Conservation (phyloP, 2,888 invertebrate genomes). For the Isotomurus palustris region DNA sequence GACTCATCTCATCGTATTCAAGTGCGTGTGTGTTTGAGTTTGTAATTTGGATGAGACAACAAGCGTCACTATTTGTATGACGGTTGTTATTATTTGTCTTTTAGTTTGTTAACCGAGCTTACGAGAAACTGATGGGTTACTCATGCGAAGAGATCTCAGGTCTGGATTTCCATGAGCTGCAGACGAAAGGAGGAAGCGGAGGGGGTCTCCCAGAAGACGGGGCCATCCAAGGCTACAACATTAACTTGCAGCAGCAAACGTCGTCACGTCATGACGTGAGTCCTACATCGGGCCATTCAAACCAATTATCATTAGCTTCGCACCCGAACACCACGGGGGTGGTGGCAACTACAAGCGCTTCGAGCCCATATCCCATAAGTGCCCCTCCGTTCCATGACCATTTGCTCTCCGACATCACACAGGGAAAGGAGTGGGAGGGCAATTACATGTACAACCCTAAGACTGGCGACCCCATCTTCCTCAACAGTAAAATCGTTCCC, state of each 20-base stretch:
- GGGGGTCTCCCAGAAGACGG: slow-evolving; percentile 1
- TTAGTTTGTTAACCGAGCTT: slow-evolving; percentile 81
- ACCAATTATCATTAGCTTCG: too few species aligned
- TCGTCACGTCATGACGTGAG: neutral
- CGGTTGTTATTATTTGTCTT: neutral
- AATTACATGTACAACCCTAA: slow-evolving; percentile 67
- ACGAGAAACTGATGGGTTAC: slow-evolving; percentile 75
- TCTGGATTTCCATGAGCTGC: slow-evolving; percentile 58
- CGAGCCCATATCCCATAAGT: neutral
- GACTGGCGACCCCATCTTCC: slow-evolving; percentile 71
- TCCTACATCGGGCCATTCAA: too few species aligned
- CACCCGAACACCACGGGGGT: slow-evolving; percentile 15
- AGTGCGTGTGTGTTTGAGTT: slow-evolving; percentile 52
- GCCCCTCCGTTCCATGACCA: slow-evolving; percentile 50
- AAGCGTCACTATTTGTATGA: too few species aligned
- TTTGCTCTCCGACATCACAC: slow-evolving; percentile 61
- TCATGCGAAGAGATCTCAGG: slow-evolving; percentile 61
- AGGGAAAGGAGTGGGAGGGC: slow-evolving; percentile 73
- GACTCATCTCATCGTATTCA: slow-evolving; percentile 78
- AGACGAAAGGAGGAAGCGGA: slow-evolving; percentile 51
- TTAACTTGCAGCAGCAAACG: slow-evolving; percentile 7
- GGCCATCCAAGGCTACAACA: slow-evolving; percentile 35
- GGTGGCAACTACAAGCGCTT: too few species aligned
- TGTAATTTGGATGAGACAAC: slow-evolving; percentile 6
- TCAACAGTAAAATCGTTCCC: slow-evolving; percentile 74